Conservation (phyloP, 2,113 vertebrate genomes). For the Aspidoscelis tigris region DNA sequence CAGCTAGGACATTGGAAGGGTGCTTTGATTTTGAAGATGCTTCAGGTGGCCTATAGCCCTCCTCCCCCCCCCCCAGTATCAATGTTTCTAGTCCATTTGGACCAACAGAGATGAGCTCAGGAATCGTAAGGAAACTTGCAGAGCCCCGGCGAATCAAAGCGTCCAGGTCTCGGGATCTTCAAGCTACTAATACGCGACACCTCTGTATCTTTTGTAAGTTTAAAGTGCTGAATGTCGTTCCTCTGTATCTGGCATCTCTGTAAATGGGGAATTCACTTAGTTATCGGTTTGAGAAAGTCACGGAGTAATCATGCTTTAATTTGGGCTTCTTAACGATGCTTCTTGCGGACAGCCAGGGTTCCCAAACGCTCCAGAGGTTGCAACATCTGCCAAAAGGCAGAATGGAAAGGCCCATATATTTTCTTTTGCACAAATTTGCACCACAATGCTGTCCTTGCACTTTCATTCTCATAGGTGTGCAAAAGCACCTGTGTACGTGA, state of each 20-base stretch:
- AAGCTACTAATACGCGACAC: not conserved
- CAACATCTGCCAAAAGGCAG: too few species aligned
- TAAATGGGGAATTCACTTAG: too few species aligned
- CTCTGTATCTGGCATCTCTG: too few species aligned
- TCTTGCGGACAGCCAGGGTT: not conserved
- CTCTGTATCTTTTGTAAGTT: not conserved
- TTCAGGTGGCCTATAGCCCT: too few species aligned
- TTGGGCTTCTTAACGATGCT: not conserved
- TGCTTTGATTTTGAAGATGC: too few species aligned
- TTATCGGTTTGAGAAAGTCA: too few species aligned
- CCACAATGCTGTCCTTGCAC: not conserved
- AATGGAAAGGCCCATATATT: not conserved
- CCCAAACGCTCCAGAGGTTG: not conserved
- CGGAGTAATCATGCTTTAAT: not conserved
- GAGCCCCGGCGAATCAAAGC: not conserved
- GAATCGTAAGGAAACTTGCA: not conserved
- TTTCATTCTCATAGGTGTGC: not conserved
- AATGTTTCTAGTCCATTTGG: not conserved
- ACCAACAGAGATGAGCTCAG: not conserved
- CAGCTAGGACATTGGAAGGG: too few species aligned
- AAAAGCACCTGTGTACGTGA: slow-evolving; percentile 11
- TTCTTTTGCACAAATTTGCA: slow-evolving; percentile 1
- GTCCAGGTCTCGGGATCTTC: not conserved
- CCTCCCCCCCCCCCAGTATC: too few species aligned
- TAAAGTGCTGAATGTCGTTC: not conserved